These are phyloP conservation scores for Haemorhous mexicanus DNA, from an alignment of 2,113 vertebrate species.

Conservation along the genomic window DNA sequence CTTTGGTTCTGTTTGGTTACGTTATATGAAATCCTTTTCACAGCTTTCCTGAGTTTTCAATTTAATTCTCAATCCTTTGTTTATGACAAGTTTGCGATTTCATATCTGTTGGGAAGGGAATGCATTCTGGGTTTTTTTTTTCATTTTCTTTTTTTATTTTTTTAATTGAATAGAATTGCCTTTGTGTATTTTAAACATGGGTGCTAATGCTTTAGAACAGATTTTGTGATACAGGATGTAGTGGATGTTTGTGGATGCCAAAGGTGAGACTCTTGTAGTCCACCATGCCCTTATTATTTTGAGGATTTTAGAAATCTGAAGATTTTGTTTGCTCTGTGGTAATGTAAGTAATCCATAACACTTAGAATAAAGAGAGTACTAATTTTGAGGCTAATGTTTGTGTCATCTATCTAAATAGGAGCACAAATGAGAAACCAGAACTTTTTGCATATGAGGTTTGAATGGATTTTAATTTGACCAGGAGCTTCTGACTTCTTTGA, in stretches of 20 bases:
- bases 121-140: neutral
- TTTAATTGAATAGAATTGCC: neutral
- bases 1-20: neutral
- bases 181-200: neutral
- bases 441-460: neutral
- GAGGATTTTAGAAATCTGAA: neutral
- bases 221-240: neutral
- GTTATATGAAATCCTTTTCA: neutral
- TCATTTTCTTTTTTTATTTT: neutral
- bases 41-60: neutral
- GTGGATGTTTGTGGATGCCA: neutral
- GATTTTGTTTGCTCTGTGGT: neutral
- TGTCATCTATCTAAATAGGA: neutral
- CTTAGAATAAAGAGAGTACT: neutral
- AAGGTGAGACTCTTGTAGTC: neutral
- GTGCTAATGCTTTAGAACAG: neutral
- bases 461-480: neutral
- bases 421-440: neutral
- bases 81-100: neutral
- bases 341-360: neutral
- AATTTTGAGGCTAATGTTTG: neutral
- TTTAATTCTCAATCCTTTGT: neutral
- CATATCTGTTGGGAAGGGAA: neutral
- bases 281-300: neutral
- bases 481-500: neutral